These are phyloP conservation scores for Nephrotoma guestfalica DNA, from an alignment of 2,888 invertebrate genomes.

Conservation along the genomic window DNA sequence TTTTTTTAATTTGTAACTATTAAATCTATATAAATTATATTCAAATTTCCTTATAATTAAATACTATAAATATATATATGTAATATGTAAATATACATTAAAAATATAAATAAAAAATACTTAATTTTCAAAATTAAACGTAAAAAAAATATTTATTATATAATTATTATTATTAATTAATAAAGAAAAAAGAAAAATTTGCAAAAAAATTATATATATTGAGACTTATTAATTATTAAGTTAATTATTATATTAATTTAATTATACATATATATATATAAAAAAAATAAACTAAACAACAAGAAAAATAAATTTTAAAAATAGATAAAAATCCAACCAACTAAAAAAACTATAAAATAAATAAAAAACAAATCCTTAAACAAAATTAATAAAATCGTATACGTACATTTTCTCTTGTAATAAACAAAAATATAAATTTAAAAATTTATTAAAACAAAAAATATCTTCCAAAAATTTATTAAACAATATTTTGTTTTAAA, in stretches of 20 bases:
- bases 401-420: conserved; percentile 5
- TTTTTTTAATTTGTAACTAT: not conserved
- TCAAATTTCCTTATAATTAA: not conserved
- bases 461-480: conserved; percentile 1
- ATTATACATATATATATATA: not conserved
- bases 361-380: not conserved
- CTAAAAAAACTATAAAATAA: not conserved
- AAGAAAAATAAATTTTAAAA: not conserved
- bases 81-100: not conserved
- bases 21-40: not conserved
- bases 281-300: not conserved
- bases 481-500: not conserved
- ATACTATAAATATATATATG: not conserved
- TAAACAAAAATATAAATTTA: not conserved
- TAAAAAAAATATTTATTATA: not conserved
- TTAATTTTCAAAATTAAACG: not conserved
- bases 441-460: not conserved
- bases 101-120: not conserved
- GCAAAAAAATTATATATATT: conserved; percentile 3
- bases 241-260: conserved; percentile 4
- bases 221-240: conserved; percentile 6
- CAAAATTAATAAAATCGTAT: not conserved
- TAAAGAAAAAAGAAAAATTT: not conserved
- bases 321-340: conserved; percentile 1
- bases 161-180: not conserved